Evolutionary conservation across 2,113 vertebrate genomes (phyloP).

Genomic region (Salvelinus namaycush): DNA sequence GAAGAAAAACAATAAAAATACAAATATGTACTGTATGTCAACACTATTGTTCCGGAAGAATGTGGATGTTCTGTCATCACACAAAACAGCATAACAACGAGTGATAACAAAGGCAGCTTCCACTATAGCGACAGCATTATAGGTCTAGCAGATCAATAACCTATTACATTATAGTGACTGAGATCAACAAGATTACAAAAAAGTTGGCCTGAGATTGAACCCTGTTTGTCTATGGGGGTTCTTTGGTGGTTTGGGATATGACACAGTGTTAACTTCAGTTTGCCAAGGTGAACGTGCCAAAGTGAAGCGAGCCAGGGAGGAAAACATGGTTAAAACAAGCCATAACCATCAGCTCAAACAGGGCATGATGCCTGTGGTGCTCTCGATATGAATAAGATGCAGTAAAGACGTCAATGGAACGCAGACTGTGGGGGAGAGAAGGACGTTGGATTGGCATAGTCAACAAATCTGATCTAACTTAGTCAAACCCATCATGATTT

Average conservation of each 20-base stretch:
- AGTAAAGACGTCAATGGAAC: neutral
- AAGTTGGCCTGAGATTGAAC: neutral
- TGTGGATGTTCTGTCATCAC: constrained; percentile 42
- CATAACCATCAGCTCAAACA: neutral
- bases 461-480: neutral
- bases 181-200: neutral
- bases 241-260: neutral
- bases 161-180: neutral
- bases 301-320: neutral
- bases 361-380: too few relatives aligned
- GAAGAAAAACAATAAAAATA: constrained; percentile 1
- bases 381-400: neutral
- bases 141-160: neutral
- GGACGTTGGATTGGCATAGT: too few relatives aligned
- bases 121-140: too few relatives aligned
- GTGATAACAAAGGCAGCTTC: neutral
- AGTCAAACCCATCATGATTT: neutral
- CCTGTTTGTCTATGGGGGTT: neutral
- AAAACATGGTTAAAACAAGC: neutral
- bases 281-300: neutral
- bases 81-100: constrained; percentile 11
- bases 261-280: neutral
- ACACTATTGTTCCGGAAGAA: constrained; percentile 41
- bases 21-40: constrained; percentile 37
- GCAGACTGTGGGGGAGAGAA: too few relatives aligned